Evolutionary conservation across 2,113 vertebrate genomes (phyloP).

Genomic region (Rostratula benghalensis): DNA sequence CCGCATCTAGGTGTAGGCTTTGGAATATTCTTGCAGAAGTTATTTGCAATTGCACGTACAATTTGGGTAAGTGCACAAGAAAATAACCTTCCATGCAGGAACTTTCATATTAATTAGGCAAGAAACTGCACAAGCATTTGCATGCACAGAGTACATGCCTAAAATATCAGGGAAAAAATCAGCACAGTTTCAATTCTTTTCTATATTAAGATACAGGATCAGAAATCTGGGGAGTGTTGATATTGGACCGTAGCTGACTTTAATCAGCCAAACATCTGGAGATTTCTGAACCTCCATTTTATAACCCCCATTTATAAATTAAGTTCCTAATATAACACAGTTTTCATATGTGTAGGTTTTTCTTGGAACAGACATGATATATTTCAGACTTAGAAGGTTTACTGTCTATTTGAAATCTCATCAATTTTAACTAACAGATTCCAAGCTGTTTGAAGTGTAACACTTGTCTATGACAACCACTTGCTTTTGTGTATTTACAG

Average conservation of each 20-base stretch:
- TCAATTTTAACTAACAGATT: conserved; percentile 22
- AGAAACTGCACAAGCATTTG: neutral
- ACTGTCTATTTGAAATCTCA: neutral
- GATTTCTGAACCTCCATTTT: conserved; percentile 52
- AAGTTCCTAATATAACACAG: conserved; percentile 37
- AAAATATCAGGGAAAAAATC: neutral
- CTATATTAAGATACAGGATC: conserved; percentile 29
- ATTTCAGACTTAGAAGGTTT: conserved; percentile 2
- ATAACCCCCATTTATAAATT: conserved; percentile 54
- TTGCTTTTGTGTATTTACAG: neutral
- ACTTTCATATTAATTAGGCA: neutral
- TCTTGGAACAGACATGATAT: neutral
- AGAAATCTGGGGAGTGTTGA: conserved; percentile 43
- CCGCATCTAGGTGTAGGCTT: neutral
- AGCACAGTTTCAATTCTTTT: conserved; percentile 21
- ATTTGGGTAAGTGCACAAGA: neutral
- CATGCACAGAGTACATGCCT: neutral
- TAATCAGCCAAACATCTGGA: conserved; percentile 70
- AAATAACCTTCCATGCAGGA: neutral
- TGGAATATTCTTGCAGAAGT: neutral
- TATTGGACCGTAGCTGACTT: conserved; percentile 11
- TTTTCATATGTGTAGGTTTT: conserved; percentile 50
- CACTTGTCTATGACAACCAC: neutral
- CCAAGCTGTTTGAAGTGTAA: neutral
- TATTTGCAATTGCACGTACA: neutral